phyloP scores from a whole-genome alignment of 2,888 invertebrate genomes.

The Napeogenes inachia region DNA sequence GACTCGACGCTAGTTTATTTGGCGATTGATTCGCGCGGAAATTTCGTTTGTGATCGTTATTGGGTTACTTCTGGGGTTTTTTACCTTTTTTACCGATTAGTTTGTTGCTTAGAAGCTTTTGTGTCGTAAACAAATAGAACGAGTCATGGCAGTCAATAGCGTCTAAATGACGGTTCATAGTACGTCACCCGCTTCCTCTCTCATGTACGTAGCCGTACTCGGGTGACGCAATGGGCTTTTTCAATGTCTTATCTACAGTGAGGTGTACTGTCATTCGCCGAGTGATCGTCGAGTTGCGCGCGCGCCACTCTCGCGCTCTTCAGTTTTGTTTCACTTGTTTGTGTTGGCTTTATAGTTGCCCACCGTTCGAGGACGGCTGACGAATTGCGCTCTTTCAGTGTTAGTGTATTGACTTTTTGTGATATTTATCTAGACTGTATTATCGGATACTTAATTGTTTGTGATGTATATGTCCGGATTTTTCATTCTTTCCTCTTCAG shows the following conservation, averaged over 20 bases:
- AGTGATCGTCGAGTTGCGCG: constrained; percentile 68
- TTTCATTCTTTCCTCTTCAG: constrained; percentile 65
- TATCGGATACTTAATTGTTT: constrained; percentile 44
- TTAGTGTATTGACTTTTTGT: constrained; percentile 69
- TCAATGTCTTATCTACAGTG: constrained; percentile 76
- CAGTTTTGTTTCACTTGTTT: constrained; percentile 65
- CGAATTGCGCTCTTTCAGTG: constrained; percentile 66
- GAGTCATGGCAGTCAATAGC: constrained; percentile 57
- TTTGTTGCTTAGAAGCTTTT: constrained; percentile 38
- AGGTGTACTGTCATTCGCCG: constrained; percentile 73
- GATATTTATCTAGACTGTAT: constrained; percentile 54
- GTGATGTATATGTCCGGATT: constrained; percentile 72
- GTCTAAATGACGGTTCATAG: constrained; percentile 63
- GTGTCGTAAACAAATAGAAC: constrained; percentile 54
- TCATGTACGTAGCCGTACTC: constrained; percentile 70
- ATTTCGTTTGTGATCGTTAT: neutral
- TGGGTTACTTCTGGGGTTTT: constrained; percentile 3
- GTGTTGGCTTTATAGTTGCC: constrained; percentile 58
- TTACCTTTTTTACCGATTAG: constrained; percentile 23
- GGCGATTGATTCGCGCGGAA: neutral
- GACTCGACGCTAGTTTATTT: too few relatives aligned
- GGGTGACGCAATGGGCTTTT: constrained; percentile 76
- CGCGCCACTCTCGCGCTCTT: constrained; percentile 57
- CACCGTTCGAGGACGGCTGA: constrained; percentile 68
- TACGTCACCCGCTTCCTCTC: constrained; percentile 73